Base-by-base conservation (phyloP, 23 tunicate species). In the Trididemnum clinides region DNA sequence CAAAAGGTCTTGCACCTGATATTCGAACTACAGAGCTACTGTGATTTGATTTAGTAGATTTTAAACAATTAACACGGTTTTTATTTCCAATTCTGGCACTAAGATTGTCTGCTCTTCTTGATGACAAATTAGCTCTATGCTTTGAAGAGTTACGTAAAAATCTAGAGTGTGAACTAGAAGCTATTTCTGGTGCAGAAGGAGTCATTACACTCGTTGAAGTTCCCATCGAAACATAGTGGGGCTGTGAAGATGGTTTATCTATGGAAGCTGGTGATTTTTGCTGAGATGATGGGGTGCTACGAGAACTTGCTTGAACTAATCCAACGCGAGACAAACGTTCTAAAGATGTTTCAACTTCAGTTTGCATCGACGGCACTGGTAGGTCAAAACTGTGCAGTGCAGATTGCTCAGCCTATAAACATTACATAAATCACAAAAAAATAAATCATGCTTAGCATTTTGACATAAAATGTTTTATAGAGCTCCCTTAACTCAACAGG, bases 11-110 rank as follows among this genome's bases (percentile, higher is more conserved):
- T 10, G 66, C 66, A 59, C 66, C 66, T 19, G 66, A 28, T 19
- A 59, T 59, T 59, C 66, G 66, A 59, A 59, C 66, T 59, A 59
- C 20, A 4, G 66, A 59, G 25, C 25, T 59, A n/a, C 66, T 59
- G 5, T 25, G 22, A 59, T 19, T n/a, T 15, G 66, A 59, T 59
- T n/a, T 12, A 15, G 22, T 5, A 10, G 66, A 12, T n/a, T 59
- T 59, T 5, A 28, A n/a, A 59, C 27, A 4, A n/a, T 10, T n/a
- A 28, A 10, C 66, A 10, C 25, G 21, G 22, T 10, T 59, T 4
- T 19, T 59, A 10, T 25, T 4, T 3, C 22, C 66, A 59, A 19
- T n/a, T 4, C 66, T 28, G 22, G 25, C 66, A 59, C 25, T 28
- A 4, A 3, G 66, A 19, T 59, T 59, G 25, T n/a, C n/a, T n/a